A percentile compares a stretch with the other conserved stretches of the same genome.
phyloP scores from a whole-genome alignment of 2,797 vertebrate genomes.

The Epinephelus coioides region DNA sequence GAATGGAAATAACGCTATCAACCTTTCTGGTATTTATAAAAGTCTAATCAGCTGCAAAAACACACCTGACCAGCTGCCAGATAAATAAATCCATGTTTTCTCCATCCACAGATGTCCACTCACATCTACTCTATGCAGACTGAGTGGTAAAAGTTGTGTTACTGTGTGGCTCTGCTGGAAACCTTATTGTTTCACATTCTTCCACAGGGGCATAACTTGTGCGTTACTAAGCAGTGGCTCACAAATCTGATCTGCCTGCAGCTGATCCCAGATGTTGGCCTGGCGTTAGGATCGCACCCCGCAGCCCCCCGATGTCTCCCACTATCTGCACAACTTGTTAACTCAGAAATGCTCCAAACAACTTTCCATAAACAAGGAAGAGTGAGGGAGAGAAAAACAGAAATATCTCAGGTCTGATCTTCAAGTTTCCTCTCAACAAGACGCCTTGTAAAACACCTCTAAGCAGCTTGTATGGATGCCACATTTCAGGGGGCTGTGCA shows the following conservation, averaged over 20 bases:
- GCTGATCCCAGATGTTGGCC: slow-evolving; percentile 78
- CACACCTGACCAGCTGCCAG: slow-evolving; percentile 42
- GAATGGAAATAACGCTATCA: slow-evolving; percentile 25
- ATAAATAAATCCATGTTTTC: slow-evolving; percentile 38
- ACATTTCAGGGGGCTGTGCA: slow-evolving; percentile 52
- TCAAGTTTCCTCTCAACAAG: slow-evolving; percentile 58
- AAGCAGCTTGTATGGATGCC: slow-evolving; percentile 64
- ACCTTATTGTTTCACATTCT: slow-evolving; percentile 66
- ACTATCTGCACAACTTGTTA: slow-evolving; percentile 50
- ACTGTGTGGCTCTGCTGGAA: slow-evolving; percentile 58
- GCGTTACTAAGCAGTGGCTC: slow-evolving; percentile 61
- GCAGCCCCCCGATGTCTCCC: slow-evolving; percentile 38
- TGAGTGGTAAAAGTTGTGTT: slow-evolving; percentile 42
- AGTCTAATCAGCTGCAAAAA: slow-evolving; percentile 10
- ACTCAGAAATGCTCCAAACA: slow-evolving; percentile 71
- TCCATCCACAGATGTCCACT: slow-evolving; percentile 42
- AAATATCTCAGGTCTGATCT: slow-evolving; percentile 44
- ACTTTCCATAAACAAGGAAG: slow-evolving; percentile 68
- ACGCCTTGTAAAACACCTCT: slow-evolving; percentile 78
- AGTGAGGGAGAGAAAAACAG: not conserved
- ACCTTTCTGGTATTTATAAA: not conserved
- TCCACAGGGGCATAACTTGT: slow-evolving; percentile 54
- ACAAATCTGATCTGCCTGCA: slow-evolving; percentile 68
- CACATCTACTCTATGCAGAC: slow-evolving; percentile 42
- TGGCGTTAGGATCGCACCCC: slow-evolving; percentile 29